phyloP scores from a whole-genome alignment of 2,888 invertebrate genomes.

The Lacanobia wlatinum region DNA sequence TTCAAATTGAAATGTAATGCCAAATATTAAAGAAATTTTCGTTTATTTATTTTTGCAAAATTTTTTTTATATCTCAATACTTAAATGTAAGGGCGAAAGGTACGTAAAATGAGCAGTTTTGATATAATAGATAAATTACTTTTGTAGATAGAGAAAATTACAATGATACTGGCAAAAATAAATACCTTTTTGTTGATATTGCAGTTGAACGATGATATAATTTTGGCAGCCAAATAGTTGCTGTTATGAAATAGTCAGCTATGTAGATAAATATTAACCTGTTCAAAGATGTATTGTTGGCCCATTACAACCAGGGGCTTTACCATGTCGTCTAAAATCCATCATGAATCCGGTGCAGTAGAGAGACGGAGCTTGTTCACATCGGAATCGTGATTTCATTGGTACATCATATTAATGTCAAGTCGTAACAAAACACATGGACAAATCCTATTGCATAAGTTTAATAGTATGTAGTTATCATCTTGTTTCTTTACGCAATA shows the following conservation, averaged over 20 bases:
- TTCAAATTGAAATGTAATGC: slow-evolving; percentile 49
- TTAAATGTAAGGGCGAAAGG: background rate
- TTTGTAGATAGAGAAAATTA: background rate
- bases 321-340: too few species aligned
- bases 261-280: background rate
- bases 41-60: slow-evolving; percentile 37
- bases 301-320: background rate
- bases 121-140: background rate
- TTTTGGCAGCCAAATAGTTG: background rate
- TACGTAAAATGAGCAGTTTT: background rate
- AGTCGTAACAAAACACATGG: too few species aligned
- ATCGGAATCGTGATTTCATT: too few species aligned
- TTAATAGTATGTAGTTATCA: too few species aligned
- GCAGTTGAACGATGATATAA: background rate
- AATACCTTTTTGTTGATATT: background rate
- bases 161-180: background rate
- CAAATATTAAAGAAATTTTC: slow-evolving; percentile 45
- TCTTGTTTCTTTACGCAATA: too few species aligned
- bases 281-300: background rate
- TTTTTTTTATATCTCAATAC: slow-evolving; percentile 1
- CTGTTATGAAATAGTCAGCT: background rate
- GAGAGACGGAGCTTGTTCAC: too few species aligned
- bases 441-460: too few species aligned
- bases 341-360: too few species aligned
- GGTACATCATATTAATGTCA: too few species aligned